Percentiles rank a stretch among this genome's conserved stretches.
Evolutionary conservation across 2,888 invertebrate genomes (phyloP).

Genomic region (Drosophila helvetica): DNA sequence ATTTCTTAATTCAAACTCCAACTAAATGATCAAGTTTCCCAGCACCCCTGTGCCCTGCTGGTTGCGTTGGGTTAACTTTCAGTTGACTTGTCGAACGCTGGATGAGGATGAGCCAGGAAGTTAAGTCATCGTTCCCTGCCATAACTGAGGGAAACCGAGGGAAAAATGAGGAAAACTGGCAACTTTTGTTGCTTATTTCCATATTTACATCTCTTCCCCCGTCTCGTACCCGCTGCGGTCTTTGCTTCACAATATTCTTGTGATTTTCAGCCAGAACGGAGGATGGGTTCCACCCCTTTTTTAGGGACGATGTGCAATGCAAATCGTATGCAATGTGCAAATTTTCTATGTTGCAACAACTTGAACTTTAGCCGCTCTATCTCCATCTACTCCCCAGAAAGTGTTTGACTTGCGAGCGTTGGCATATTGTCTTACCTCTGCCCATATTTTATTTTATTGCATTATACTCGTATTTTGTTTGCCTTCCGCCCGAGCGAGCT

Average conservation of each 20-base stretch:
- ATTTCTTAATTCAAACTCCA: not conserved
- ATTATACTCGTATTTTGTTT: slow-evolving; percentile 49
- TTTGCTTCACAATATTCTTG: slow-evolving; percentile 62
- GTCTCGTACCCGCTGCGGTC: slow-evolving; percentile 42
- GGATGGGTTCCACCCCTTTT: slow-evolving; percentile 16
- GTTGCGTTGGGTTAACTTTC: slow-evolving; percentile 54
- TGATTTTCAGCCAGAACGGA: slow-evolving; percentile 55
- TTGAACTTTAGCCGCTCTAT: slow-evolving; percentile 35
- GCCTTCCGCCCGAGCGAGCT: slow-evolving; percentile 36
- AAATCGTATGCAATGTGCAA: slow-evolving; percentile 74
- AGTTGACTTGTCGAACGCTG: slow-evolving; percentile 51
- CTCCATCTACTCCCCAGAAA: slow-evolving; percentile 1
- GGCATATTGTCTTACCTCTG: slow-evolving; percentile 68
- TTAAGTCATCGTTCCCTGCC: slow-evolving; percentile 45
- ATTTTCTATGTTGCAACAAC: slow-evolving; percentile 58
- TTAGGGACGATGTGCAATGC: slow-evolving; percentile 58
- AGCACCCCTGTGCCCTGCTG: not conserved
- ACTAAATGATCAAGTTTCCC: not conserved
- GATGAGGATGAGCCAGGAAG: slow-evolving; percentile 59
- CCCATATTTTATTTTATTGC: slow-evolving; percentile 61
- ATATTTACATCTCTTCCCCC: slow-evolving; percentile 68
- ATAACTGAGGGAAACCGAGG: slow-evolving; percentile 18
- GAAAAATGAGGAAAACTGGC: not conserved
- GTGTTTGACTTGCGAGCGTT: slow-evolving; percentile 70
- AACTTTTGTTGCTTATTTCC: slow-evolving; percentile 72